Conservation (phyloP, 1,140 invertebrate genomes). For the Aphis gossypii region DNA sequence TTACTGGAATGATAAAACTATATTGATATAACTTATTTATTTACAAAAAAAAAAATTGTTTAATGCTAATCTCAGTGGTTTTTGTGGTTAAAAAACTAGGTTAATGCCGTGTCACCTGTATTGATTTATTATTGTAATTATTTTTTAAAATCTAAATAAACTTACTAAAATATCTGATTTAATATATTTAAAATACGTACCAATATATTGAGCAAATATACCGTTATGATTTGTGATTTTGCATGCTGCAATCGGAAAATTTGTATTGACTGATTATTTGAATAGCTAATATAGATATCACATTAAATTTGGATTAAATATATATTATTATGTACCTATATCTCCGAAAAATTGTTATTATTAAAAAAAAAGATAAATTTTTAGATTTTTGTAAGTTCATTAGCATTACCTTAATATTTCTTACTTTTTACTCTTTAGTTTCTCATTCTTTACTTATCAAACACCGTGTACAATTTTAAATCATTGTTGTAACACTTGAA, state of each 20-base stretch:
- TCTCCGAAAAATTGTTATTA: background rate
- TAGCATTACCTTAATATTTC: background rate
- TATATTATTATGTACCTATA: background rate
- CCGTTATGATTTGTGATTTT: background rate
- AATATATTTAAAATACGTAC: background rate
- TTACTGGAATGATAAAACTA: background rate
- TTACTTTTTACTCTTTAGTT: background rate
- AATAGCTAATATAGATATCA: background rate
- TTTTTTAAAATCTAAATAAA: too few relatives aligned
- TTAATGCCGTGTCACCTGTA: too few relatives aligned
- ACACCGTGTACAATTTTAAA: background rate
- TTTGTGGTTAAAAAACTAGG: too few relatives aligned
- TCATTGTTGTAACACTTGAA: background rate
- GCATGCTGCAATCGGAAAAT: too few relatives aligned
- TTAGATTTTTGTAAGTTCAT: background rate
- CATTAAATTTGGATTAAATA: too few relatives aligned
- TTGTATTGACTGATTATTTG: background rate
- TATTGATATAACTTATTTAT: background rate
- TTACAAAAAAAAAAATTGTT: too few relatives aligned
- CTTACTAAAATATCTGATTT: background rate
- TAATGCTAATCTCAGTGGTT: too few relatives aligned
- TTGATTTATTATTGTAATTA: too few relatives aligned
- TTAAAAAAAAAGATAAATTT: background rate
- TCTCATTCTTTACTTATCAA: background rate
- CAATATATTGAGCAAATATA: background rate